phyloP scores from a whole-genome alignment of 92 coral and sea anemone genomes.

The Zoanthus sociatus region DNA sequence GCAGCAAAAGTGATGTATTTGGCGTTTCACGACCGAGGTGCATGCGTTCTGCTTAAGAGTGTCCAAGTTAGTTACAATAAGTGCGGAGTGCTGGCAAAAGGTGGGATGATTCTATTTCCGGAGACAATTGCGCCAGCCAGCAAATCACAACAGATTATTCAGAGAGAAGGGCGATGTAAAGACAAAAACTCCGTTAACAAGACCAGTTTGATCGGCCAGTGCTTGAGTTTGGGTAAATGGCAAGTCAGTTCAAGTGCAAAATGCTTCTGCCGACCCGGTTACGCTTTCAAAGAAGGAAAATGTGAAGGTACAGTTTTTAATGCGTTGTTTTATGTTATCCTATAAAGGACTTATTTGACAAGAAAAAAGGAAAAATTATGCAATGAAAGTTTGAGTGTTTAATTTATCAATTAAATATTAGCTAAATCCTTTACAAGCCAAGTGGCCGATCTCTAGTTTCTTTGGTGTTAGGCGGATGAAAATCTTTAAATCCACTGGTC shows the following conservation, averaged over 20 bases:
- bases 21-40: slow-evolving; percentile 39
- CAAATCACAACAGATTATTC: background rate
- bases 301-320: slow-evolving; percentile 9
- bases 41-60: slow-evolving; percentile 10
- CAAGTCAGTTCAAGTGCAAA: background rate
- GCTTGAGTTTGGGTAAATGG: slow-evolving; percentile 35
- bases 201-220: slow-evolving; percentile 21
- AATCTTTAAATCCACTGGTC: too few relatives aligned
- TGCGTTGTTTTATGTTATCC: background rate
- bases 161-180: slow-evolving; percentile 8
- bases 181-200: slow-evolving; percentile 25
- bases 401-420: too few relatives aligned
- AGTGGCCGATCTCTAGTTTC: too few relatives aligned
- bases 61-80: slow-evolving; percentile 6
- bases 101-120: slow-evolving; percentile 14
- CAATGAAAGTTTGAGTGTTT: too few relatives aligned
- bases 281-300: background rate
- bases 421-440: background rate
- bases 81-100: slow-evolving; percentile 21
- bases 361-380: too few relatives aligned
- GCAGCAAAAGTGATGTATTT: background rate
- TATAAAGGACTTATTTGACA: too few relatives aligned
- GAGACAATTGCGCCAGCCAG: background rate
- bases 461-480: too few relatives aligned
- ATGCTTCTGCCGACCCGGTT: slow-evolving; percentile 34